A percentile compares a stretch with the other conserved stretches of the same genome.
Conservation (phyloP, 2,888 invertebrate species). For the Oscheius myriophilus region DNA sequence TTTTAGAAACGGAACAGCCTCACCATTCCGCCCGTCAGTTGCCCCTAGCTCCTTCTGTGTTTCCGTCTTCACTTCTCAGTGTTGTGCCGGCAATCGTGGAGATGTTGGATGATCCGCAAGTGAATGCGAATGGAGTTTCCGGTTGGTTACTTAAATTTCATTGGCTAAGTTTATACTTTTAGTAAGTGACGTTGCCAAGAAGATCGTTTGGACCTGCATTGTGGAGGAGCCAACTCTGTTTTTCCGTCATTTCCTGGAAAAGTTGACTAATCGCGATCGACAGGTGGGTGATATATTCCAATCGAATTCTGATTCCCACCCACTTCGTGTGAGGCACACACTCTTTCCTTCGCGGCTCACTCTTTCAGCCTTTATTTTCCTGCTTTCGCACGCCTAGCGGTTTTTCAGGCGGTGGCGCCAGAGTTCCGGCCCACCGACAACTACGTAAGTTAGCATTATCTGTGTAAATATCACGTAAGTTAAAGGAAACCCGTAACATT, state of each 20-base stretch:
- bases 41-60: conserved; percentile 91
- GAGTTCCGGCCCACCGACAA: conserved; percentile 32
- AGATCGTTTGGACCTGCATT: conserved; percentile 96
- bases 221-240: conserved; percentile 97
- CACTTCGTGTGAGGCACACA: not conserved
- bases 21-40: conserved; percentile 73
- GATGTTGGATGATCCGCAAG: conserved; percentile 93
- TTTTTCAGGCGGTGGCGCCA: conserved; percentile 27
- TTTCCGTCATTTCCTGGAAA: conserved; percentile 88
- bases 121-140: conserved; percentile 86
- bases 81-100: conserved; percentile 94
- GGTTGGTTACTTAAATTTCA: conserved; percentile 63
- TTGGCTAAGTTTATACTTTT: conserved; percentile 70
- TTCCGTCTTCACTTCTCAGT: conserved; percentile 94
- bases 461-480: conserved; percentile 9
- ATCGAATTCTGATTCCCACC: not conserved
- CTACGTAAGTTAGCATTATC: conserved; percentile 30
- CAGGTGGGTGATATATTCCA: conserved; percentile 58
- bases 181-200: conserved; percentile 96
- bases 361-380: not conserved
- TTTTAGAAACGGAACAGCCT: conserved; percentile 55
- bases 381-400: conserved; percentile 16
- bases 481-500: not conserved
- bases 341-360: conserved; percentile 2
- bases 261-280: conserved; percentile 79